These are phyloP conservation scores for Copidosoma aretas DNA, from an alignment of 2,888 invertebrate genomes.

Conservation along the genomic window DNA sequence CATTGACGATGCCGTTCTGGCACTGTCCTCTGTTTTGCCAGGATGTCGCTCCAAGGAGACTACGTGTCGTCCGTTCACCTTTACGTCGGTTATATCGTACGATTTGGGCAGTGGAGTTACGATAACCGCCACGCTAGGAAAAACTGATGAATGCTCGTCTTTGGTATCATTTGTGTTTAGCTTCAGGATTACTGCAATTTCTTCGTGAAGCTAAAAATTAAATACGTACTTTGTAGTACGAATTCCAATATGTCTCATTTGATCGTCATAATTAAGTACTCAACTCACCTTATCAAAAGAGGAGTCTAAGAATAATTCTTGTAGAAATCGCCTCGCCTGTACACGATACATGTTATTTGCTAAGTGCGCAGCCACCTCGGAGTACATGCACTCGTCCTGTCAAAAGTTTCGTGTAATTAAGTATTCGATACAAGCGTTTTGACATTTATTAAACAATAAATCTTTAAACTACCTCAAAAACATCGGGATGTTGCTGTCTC, in stretches of 20 bases:
- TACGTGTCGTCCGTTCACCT: slow-evolving; percentile 52
- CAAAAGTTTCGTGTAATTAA: slow-evolving; percentile 1
- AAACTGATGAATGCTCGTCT: slow-evolving; percentile 24
- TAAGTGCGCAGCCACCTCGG: slow-evolving; percentile 84
- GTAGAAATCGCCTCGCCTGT: slow-evolving; percentile 84
- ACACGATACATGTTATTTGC: slow-evolving; percentile 82
- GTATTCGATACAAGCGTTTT: slow-evolving; percentile 1
- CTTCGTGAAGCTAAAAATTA: slow-evolving; percentile 58
- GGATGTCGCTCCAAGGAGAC: neutral
- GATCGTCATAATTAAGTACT: too few species aligned
- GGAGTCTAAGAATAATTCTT: slow-evolving; percentile 91
- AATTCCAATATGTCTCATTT: too few species aligned
- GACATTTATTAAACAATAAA: too few species aligned
- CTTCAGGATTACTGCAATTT: slow-evolving; percentile 54
- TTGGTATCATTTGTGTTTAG: slow-evolving; percentile 21
- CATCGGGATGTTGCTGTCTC: slow-evolving; percentile 75
- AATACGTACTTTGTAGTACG: too few species aligned
- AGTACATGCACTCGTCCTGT: slow-evolving; percentile 88
- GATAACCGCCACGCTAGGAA: slow-evolving; percentile 19
- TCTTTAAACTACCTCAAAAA: slow-evolving; percentile 65
- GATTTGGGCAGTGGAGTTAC: slow-evolving; percentile 20
- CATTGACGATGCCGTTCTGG: neutral
- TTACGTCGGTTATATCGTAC: slow-evolving; percentile 51
- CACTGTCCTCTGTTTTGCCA: neutral
- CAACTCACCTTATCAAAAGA: slow-evolving; percentile 70